phyloP scores from a whole-genome alignment of 2,888 invertebrate genomes.

The Chromoteleia sp. region DNA sequence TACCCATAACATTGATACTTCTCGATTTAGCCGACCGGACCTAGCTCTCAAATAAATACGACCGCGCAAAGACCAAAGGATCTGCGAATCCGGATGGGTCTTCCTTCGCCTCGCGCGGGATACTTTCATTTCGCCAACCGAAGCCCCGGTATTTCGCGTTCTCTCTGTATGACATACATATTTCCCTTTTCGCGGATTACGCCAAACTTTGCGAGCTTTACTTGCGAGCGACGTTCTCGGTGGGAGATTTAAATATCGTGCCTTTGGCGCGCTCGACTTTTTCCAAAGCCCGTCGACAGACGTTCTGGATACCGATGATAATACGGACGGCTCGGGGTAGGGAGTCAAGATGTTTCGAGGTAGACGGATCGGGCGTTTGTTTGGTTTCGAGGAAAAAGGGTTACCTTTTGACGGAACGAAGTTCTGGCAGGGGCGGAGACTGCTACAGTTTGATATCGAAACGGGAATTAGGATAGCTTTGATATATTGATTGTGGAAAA shows the following conservation, averaged over 20 bases:
- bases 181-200: constrained; percentile 61
- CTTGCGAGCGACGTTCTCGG: constrained; percentile 36
- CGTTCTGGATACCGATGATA: constrained; percentile 38
- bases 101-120: constrained; percentile 51
- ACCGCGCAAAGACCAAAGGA: constrained; percentile 61
- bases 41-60: constrained; percentile 57
- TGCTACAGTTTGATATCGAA: constrained; percentile 29
- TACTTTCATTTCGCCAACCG: constrained; percentile 63
- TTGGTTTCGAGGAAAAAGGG: constrained; percentile 63
- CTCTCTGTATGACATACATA: constrained; percentile 51
- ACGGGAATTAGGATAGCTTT: constrained; percentile 57
- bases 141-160: constrained; percentile 62
- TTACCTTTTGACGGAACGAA: constrained; percentile 62
- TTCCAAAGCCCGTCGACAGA: constrained; percentile 44
- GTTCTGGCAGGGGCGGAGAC: constrained; percentile 35
- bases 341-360: constrained; percentile 49
- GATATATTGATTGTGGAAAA: constrained; percentile 53
- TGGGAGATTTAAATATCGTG: constrained; percentile 58
- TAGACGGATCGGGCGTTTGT: constrained; percentile 53
- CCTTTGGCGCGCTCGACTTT: constrained; percentile 33
- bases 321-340: not conserved
- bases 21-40: constrained; percentile 54
- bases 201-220: constrained; percentile 53
- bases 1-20: constrained; percentile 63
- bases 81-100: constrained; percentile 53